These are phyloP conservation scores for rat (Rattus norvegicus) DNA, from an alignment of 2,113 vertebrate genomes.

Conservation along the genomic window DNA sequence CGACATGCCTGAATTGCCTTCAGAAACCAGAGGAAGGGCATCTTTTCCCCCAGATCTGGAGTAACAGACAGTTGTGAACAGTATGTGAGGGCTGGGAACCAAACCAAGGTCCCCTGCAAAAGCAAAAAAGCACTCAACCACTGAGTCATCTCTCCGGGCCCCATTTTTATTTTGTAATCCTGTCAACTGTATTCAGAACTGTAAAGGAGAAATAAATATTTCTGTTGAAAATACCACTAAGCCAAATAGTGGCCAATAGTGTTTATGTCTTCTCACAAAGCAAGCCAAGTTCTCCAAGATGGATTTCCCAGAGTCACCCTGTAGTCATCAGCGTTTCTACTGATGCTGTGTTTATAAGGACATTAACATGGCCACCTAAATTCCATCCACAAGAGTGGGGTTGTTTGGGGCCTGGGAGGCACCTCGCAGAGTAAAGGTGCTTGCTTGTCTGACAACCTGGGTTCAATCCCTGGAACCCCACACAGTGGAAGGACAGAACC, in stretches of 20 bases:
- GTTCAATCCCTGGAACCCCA: neutral
- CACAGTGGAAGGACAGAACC: neutral
- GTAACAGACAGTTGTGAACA: neutral
- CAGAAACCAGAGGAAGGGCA: neutral
- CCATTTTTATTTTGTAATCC: neutral
- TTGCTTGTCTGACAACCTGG: neutral
- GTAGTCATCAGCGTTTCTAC: neutral
- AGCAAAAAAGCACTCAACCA: neutral
- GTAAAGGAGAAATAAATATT: neutral
- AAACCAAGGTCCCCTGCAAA: neutral
- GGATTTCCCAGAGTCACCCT: neutral
- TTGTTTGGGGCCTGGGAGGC: neutral
- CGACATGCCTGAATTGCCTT: neutral
- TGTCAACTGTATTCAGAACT: neutral
- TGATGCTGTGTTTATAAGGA: neutral
- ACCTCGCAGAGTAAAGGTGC: neutral
- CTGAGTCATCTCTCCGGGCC: neutral
- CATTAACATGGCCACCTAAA: neutral
- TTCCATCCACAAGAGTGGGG: neutral
- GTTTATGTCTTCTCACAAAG: neutral
- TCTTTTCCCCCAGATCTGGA: neutral
- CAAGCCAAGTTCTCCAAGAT: neutral
- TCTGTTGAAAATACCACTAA: neutral
- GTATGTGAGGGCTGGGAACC: neutral
- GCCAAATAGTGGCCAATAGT: neutral